Base-by-base conservation (phyloP, 2,113 vertebrate species). In the Tylochromis polylepis region DNA sequence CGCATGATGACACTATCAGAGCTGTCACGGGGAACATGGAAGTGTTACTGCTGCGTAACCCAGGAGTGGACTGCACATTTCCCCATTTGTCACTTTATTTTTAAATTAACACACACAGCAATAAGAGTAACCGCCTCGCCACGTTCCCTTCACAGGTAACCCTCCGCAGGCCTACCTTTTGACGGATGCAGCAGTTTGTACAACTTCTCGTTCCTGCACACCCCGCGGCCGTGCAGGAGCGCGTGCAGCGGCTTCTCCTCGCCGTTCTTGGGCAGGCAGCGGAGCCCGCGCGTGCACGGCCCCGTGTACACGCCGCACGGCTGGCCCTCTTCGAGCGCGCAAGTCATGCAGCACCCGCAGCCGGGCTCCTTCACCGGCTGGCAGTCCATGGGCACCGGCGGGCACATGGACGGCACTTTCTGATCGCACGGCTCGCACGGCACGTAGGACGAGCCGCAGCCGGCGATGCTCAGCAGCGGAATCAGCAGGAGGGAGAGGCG, bases 231-330 rank as follows among this genome's bases (percentile, higher is more conserved):
- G 93, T 99, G 97, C 83, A 99, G 97, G 70, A 99, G 96, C 88
- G 98, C 98, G 84, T 99, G 98, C 94, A 99, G 97, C 85, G 98
- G 98, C 94, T 99, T 99, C 94, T 99, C 98, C 95, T 99, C 98
- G 29, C 97, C 98, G 93, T 96, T 97, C 85, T 97, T 97, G 10
- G 98, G 98, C 38, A 99, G 95, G 95, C 98, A 99, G 85, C 98
- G 98, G 82, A 99, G 96, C 84, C 98, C 98, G 56, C 96, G 97
- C 94, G 96, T 96, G 95, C 98, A 99, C 89, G 97, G 97, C 93
- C 97, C 97, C 0, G 98, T 99, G 97, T 99, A 99, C 89, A 99
- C 98, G 83, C 98, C 98, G 94, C 98, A 99, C 88, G 97, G 89
- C 93, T 97, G 97, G 8, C 97, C 98, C 93, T 98, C 98, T 1